Evolutionary conservation across 2,113 vertebrate genomes (phyloP).

Genomic region (Leptosomus discolor): DNA sequence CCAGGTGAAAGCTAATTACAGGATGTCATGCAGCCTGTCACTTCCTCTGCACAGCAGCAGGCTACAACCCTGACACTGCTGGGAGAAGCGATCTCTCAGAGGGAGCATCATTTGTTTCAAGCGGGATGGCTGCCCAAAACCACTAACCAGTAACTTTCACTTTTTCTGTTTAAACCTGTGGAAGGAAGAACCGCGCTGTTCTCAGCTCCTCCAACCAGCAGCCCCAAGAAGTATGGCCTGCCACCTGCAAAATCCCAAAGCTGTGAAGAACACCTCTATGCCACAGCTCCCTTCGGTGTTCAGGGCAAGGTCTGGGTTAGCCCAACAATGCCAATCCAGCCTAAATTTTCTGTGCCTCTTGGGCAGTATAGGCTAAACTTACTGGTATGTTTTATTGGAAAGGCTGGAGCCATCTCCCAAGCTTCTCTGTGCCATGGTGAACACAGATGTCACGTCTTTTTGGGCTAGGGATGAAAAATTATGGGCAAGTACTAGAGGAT

Average conservation of each 20-base stretch:
- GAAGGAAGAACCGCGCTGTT: not conserved
- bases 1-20: not conserved
- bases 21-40: not conserved
- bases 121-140: slow-evolving; percentile 9
- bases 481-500: not conserved
- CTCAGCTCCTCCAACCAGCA: not conserved
- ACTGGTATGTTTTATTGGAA: not conserved
- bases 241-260: not conserved
- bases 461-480: not conserved
- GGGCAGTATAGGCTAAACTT: not conserved
- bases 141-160: slow-evolving; percentile 14
- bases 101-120: not conserved
- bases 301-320: not conserved
- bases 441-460: not conserved
- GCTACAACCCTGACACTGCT: not conserved
- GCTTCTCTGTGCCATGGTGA: not conserved
- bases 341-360: not conserved
- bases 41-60: not conserved
- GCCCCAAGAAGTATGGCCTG: not conserved
- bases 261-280: not conserved
- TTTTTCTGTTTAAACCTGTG: not conserved
- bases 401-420: not conserved
- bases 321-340: not conserved
- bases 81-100: not conserved
- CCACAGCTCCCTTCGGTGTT: not conserved